Percentiles rank a stretch among this genome's conserved stretches.
Evolutionary conservation across 2,797 vertebrate species (phyloP).

Genomic region (Otolemur crassicaudatus): DNA sequence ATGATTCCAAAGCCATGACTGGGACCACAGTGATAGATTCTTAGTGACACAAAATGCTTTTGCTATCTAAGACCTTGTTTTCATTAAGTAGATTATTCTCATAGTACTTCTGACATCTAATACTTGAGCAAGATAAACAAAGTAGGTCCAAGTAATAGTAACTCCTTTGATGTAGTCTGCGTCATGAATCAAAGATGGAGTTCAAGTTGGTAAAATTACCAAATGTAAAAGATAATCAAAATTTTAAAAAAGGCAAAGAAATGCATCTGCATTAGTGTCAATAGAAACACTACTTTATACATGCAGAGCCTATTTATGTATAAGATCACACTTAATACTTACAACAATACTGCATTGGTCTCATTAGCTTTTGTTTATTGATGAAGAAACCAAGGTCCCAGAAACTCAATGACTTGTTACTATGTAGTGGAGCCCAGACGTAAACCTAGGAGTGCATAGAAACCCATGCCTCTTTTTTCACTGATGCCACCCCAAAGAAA

Average conservation of each 20-base stretch:
- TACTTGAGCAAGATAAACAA: background rate
- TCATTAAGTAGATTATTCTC: conserved; percentile 10
- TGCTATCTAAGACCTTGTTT: conserved; percentile 7
- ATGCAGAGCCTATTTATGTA: background rate
- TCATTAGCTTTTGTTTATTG: background rate
- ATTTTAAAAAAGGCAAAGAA: background rate
- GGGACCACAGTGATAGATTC: background rate
- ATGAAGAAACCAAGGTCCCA: background rate
- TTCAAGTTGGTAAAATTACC: conserved; percentile 22
- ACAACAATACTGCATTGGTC: background rate
- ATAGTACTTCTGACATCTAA: background rate
- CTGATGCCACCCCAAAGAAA: background rate
- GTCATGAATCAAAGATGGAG: background rate
- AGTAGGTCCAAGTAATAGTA: background rate
- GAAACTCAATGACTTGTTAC: background rate
- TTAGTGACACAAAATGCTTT: background rate
- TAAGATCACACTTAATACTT: background rate
- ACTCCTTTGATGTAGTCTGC: background rate
- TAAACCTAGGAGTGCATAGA: background rate
- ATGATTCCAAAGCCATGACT: conserved; percentile 40
- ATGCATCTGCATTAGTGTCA: background rate
- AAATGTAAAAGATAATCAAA: conserved; percentile 34
- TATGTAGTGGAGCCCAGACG: background rate
- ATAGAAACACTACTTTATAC: background rate
- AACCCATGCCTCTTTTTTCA: background rate